Conservation (phyloP, 2,113 vertebrate genomes). For the Nannobrachium achirus region DNA sequence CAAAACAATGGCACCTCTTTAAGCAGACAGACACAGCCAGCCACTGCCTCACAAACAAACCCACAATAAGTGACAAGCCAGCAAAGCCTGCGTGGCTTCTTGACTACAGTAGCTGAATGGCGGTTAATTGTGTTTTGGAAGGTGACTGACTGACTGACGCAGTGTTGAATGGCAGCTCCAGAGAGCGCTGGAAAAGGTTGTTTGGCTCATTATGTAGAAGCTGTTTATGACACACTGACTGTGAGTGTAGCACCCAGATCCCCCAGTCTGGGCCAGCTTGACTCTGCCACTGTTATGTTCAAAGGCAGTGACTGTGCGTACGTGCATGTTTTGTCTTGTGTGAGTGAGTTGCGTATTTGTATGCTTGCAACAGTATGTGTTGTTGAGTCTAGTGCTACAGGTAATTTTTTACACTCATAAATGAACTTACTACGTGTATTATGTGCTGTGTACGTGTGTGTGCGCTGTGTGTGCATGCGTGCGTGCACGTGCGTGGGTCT, state of each 20-base stretch:
- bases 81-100: constrained; percentile 43
- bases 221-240: constrained; percentile 20
- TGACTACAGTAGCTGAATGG: constrained; percentile 53
- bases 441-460: too few species aligned
- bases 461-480: too few species aligned
- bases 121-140: constrained; percentile 53
- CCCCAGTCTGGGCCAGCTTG: constrained; percentile 21
- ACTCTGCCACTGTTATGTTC: constrained; percentile 58
- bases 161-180: constrained; percentile 56
- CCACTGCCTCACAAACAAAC: background rate
- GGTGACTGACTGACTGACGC: constrained; percentile 42
- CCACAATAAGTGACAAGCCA: constrained; percentile 33
- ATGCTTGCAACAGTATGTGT: too few species aligned
- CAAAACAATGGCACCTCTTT: too few species aligned
- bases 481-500: too few species aligned
- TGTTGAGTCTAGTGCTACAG: background rate
- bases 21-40: background rate
- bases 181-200: constrained; percentile 56
- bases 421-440: too few species aligned
- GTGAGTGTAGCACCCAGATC: constrained; percentile 50
- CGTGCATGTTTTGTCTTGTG: too few species aligned
- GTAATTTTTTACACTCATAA: too few species aligned
- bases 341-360: too few species aligned
- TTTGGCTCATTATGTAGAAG: constrained; percentile 55
- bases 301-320: constrained; percentile 6